Evolutionary conservation across 2,113 vertebrate species (phyloP).

Genomic region (Bagarius yarrelli): DNA sequence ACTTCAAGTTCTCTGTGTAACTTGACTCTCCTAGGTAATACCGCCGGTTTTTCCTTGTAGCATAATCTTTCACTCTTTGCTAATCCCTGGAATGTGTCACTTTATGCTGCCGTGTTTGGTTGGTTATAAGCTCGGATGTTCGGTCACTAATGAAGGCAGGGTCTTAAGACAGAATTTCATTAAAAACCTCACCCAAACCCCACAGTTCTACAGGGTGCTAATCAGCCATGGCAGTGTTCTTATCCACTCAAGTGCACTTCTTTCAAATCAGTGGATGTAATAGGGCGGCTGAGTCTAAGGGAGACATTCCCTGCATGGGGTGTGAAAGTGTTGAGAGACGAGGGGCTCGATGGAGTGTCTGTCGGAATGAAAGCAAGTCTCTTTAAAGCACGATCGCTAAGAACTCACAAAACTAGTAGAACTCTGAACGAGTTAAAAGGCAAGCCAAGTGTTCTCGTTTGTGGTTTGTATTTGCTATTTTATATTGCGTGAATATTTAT

Average conservation of each 20-base stretch:
- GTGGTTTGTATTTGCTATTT: background rate
- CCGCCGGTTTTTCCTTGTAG: slow-evolving; percentile 48
- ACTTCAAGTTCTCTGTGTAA: slow-evolving; percentile 8
- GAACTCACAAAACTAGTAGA: slow-evolving; percentile 27
- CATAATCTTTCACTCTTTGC: slow-evolving; percentile 42
- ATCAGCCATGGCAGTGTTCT: slow-evolving; percentile 49
- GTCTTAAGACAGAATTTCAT: slow-evolving; percentile 57
- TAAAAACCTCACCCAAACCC: slow-evolving; percentile 54
- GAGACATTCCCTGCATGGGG: slow-evolving; percentile 48
- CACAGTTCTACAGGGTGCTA: slow-evolving; percentile 44
- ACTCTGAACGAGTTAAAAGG: background rate
- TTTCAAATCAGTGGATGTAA: slow-evolving; percentile 40
- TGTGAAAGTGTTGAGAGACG: slow-evolving; percentile 35
- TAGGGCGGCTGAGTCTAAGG: slow-evolving; percentile 52
- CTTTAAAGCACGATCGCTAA: slow-evolving; percentile 57
- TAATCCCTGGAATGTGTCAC: slow-evolving; percentile 71
- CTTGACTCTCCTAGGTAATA: slow-evolving; percentile 32
- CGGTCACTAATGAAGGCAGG: slow-evolving; percentile 68
- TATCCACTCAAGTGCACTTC: slow-evolving; percentile 56
- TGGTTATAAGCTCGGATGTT: slow-evolving; percentile 52
- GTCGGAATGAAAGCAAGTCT: slow-evolving; percentile 37
- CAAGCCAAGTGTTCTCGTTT: background rate
- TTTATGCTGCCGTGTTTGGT: slow-evolving; percentile 58
- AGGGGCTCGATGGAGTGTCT: slow-evolving; percentile 28
- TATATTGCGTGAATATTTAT: background rate